Evolutionary conservation across 2,888 invertebrate species (phyloP).

Genomic region (Minunthozetes semirufus): DNA sequence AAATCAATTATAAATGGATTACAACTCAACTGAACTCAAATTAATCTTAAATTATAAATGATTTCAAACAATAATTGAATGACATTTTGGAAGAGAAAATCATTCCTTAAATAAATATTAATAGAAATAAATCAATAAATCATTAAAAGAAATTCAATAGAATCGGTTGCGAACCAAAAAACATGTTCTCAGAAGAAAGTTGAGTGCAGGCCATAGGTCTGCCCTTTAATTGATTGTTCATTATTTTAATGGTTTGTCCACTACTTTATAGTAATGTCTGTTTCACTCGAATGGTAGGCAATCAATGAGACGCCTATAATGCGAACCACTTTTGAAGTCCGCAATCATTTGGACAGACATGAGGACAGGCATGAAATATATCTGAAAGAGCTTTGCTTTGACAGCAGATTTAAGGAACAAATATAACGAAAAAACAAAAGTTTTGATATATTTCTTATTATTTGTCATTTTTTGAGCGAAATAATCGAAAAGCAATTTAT

Average conservation of each 20-base stretch:
- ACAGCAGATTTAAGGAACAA: neutral
- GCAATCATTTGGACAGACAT: conserved; percentile 1
- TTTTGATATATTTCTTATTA: neutral
- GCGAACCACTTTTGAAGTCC: neutral
- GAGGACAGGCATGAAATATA: neutral
- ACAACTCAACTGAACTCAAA: neutral
- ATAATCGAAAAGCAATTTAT: too few relatives aligned
- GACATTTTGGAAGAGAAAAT: too few relatives aligned
- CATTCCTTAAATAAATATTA: too few relatives aligned
- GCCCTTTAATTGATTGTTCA: conserved; percentile 19
- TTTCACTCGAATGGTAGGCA: neutral
- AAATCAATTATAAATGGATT: neutral
- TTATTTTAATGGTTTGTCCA: conserved; percentile 23
- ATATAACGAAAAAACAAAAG: neutral
- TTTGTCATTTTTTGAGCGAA: neutral
- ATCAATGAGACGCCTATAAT: conserved; percentile 7
- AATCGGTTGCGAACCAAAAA: neutral
- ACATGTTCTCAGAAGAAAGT: neutral
- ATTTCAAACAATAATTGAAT: neutral
- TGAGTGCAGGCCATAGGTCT: neutral
- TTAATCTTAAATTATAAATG: neutral
- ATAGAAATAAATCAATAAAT: neutral
- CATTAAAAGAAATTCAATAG: neutral
- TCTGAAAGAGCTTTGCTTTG: neutral
- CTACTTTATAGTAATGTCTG: neutral